Conservation (phyloP, 1,140 invertebrate species). For the Drosophila busckii region DNA sequence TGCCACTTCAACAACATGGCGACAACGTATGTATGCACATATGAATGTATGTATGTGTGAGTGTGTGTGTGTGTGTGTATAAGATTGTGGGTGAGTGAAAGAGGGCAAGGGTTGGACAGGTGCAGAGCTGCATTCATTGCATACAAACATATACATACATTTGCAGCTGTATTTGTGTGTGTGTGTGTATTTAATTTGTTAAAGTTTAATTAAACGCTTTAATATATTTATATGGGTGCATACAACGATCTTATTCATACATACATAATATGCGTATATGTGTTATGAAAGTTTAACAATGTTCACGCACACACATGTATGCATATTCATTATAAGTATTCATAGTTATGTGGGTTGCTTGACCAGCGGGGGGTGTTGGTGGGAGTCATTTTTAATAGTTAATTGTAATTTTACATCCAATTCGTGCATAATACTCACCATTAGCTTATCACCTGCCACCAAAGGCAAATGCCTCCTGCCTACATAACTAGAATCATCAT, state of each 20-base stretch:
- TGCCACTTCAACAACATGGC: constrained; percentile 63
- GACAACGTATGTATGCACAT: constrained; percentile 8
- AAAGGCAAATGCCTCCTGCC: constrained; percentile 72
- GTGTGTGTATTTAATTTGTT: constrained; percentile 20
- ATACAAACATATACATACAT: neutral
- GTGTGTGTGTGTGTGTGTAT: no score
- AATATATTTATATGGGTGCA: constrained; percentile 35
- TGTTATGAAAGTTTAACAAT: constrained; percentile 49
- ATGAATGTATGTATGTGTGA: no score
- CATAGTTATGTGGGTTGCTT: constrained; percentile 26
- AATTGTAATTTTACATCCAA: constrained; percentile 11
- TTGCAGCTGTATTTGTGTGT: neutral
- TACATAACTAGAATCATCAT: constrained; percentile 67
- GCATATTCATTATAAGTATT: constrained; percentile 22
- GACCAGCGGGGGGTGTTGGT: constrained; percentile 2
- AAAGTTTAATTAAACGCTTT: constrained; percentile 51
- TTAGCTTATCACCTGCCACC: constrained; percentile 70
- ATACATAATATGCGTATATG: constrained; percentile 21
- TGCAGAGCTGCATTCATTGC: constrained; percentile 18
- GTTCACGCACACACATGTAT: constrained; percentile 18
- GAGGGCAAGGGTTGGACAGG: constrained; percentile 16
- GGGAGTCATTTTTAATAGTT: constrained; percentile 42
- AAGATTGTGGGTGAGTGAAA: no score
- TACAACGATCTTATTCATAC: constrained; percentile 5
- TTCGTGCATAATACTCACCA: constrained; percentile 41